Base-by-base conservation (phyloP, 2,888 invertebrate genomes). In the Chymomyza procnemis region DNA sequence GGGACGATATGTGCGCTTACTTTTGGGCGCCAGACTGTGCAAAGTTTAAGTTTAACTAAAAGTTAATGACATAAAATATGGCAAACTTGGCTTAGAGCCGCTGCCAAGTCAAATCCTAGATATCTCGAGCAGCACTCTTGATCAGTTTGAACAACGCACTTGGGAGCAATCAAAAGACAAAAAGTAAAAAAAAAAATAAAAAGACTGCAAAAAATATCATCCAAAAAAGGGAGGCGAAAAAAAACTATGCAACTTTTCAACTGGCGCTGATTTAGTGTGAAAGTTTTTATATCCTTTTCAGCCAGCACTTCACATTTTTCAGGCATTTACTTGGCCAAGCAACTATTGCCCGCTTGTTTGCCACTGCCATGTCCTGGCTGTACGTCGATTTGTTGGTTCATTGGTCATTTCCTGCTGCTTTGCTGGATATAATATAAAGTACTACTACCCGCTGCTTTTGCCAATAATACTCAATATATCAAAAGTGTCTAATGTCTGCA, bases 381-480 rank as follows among this genome's bases (percentile, higher is more conserved):
- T 9, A 12, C 34, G 34, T 41, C 34, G 21, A 4, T 54, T 54
- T 54, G 48, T 52, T 73, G 81, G 68, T 66, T 80, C 68, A 66
- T 64, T 70, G 87, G 82, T 80, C 79, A 75, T 8, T 30, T 34
- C 9, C 34, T 57, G 57, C 18, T 26, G 16, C 46, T 41, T 9
- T 12, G 9, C 34, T 41, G n/a, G n/a, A n/a, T n/a, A n/a, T n/a
- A n/a, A 41, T 59, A 21, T 18, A 8, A n/a, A n/a, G n/a, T n/a
- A n/a, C 58, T 19, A 54, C 21, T 6, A 2, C 14, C 21, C 21
- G 4, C 21, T 21, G 67, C 61, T 66, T 80, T 82, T 78, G 83
- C 87, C 79, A 87, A 87, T 82, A 85, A 73, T 74, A 74, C 66
- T 80, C 78, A 80, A 87, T 83, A 87, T 78, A 83, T 85, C 81